These are phyloP conservation scores for Actenoides lindsayi DNA, from an alignment of 2,113 vertebrate genomes.

Conservation along the genomic window DNA sequence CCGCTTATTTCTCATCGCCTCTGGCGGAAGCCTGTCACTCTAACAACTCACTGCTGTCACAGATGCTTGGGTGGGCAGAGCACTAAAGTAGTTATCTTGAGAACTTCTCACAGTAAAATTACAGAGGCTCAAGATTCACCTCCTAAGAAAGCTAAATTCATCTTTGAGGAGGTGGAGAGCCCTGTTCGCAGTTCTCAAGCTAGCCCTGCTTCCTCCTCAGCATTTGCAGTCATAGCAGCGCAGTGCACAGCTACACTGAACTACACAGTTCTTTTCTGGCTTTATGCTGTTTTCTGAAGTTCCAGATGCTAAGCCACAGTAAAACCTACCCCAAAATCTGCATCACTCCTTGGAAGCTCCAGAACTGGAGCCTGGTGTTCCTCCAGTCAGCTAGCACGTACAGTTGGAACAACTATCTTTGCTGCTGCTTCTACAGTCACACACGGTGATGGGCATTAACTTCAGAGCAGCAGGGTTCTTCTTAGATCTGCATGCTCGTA, in stretches of 20 bases:
- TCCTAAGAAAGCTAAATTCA: neutral
- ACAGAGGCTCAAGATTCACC: neutral
- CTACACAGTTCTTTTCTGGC: neutral
- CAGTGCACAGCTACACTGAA: accelerated
- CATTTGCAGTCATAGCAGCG: neutral
- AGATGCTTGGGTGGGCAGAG: neutral
- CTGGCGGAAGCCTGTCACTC: neutral
- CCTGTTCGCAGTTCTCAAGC: neutral
- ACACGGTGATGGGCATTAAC: neutral
- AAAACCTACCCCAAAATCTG: neutral
- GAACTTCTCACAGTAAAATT: neutral
- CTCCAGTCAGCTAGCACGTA: neutral
- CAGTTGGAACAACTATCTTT: neutral
- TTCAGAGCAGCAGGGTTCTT: too few relatives aligned
- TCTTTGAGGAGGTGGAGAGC: neutral
- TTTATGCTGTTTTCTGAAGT: neutral
- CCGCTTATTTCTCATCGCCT: accelerated
- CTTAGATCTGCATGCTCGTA: accelerated
- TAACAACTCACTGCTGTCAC: neutral
- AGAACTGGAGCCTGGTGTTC: accelerated
- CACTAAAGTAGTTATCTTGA: neutral
- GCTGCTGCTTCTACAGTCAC: neutral
- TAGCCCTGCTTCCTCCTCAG: neutral
- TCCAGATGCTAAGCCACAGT: neutral
- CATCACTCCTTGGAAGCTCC: neutral